A percentile compares a stretch with the other conserved stretches of the same genome.
These are phyloP conservation scores for Lepidurus couesii DNA, from an alignment of 1,140 invertebrate genomes.

Conservation along the genomic window DNA sequence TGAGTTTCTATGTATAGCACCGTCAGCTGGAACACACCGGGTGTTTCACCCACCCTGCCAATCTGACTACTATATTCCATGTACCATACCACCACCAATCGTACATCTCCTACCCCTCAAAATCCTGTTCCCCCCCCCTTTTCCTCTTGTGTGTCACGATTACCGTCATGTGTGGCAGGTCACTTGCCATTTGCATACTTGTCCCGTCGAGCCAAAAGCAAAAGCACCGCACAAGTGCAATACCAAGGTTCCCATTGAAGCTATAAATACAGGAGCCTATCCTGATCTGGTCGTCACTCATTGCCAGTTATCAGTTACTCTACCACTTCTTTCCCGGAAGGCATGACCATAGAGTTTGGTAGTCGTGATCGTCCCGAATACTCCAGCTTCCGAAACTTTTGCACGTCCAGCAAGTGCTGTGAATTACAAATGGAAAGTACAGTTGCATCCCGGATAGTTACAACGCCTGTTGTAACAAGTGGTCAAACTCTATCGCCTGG, in stretches of 20 bases:
- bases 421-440: neutral
- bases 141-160: neutral
- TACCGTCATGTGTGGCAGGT: slow-evolving; percentile 20
- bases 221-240: slow-evolving; percentile 13
- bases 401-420: neutral
- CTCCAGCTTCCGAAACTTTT: neutral
- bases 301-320: neutral
- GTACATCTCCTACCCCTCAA: neutral
- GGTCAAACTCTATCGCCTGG: neutral
- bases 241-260: slow-evolving; percentile 8
- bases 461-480: neutral
- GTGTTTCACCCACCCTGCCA: slow-evolving; percentile 18
- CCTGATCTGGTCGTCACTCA: slow-evolving; percentile 19
- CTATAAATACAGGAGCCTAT: slow-evolving; percentile 22
- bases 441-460: neutral
- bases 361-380: neutral
- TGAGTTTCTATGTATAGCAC: neutral
- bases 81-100: slow-evolving; percentile 17
- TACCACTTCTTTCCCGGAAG: neutral
- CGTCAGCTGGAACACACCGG: slow-evolving; percentile 17
- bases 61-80: slow-evolving; percentile 7
- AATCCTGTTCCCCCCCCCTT: neutral
- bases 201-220: slow-evolving; percentile 8
- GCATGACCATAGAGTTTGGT: neutral
- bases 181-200: slow-evolving; percentile 16